Evolutionary conservation across 2,797 vertebrate species (phyloP).

Genomic region (Helicolenus hilgendorfi): DNA sequence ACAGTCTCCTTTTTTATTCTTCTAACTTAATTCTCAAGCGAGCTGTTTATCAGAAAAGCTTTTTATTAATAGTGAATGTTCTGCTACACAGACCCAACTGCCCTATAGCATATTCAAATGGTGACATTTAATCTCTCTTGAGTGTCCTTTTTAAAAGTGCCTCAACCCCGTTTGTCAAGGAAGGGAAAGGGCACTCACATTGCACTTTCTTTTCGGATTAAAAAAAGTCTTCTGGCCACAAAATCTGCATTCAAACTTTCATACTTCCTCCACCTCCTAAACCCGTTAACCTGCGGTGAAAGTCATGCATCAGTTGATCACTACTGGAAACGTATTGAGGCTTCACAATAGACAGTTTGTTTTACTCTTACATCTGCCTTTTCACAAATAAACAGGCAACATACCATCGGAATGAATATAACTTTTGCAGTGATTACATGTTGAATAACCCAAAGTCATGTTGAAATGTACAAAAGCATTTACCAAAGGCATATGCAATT

Average conservation of each 20-base stretch:
- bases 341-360: neutral
- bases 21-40: neutral
- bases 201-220: neutral
- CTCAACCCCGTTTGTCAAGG: neutral
- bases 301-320: neutral
- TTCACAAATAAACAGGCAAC: neutral
- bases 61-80: slow-evolving; percentile 20
- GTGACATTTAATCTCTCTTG: slow-evolving; percentile 31
- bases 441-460: neutral
- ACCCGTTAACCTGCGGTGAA: neutral
- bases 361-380: neutral
- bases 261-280: neutral
- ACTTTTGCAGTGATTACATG: neutral
- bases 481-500: neutral
- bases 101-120: slow-evolving; percentile 32
- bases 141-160: slow-evolving; percentile 19
- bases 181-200: neutral
- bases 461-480: neutral
- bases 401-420: neutral
- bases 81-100: neutral
- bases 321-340: neutral
- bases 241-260: neutral
- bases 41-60: neutral
- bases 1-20: neutral
- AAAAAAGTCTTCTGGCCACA: neutral